Base-by-base conservation (phyloP, 1,140 invertebrate genomes). In the Caenorhabditis inopinata region DNA sequence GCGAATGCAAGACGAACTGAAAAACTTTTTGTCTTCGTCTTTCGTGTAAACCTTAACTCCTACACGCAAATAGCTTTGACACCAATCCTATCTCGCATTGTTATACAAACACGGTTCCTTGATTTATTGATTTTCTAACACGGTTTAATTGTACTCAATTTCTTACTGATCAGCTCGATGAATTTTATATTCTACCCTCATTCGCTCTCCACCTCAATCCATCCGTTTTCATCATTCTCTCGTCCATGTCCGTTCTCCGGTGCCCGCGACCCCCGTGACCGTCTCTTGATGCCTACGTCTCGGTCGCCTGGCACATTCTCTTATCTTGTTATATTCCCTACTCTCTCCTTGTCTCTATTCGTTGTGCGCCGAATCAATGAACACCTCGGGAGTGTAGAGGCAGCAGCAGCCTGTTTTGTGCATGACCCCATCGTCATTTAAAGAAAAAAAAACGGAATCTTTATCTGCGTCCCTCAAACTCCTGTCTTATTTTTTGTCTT, bases 221-320 rank as follows among this genome's bases (percentile, higher is more conserved):
- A 1, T 16, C 58, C 32, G 14, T 62, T 29, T 32, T 38, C n/a
- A 11, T 68, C 16, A 38, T 29, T 58, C 38, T 42, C 38, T 32
- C 51, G 51, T 58, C 58, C 32, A 9, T 68, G 58, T 68, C 58
- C 58, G 38, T 68, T 21, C 32, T 68, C 32, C 32, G 58, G 58
- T 68, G 58, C 32, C 58, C n/a, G 58, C 58, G 58, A 68, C 58
- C 58, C 58, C 58, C 58, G 58, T 68, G 58, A 68, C 58, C 58
- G 58, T 68, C 58, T 68, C 32, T 14, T 18, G n/a, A 42, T 68
- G 25, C 21, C 58, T 68, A 32, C 58, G 58, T 68, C 58, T 68
- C 58, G 21, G n/a, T 21, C 21, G 12, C 58, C 21, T 68, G 29
- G 11, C n/a, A 18, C 27, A 38, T 9, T 68, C 29, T 38, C 58